Conservation (phyloP, 1,140 invertebrate species). For the Bombus impatiens region DNA sequence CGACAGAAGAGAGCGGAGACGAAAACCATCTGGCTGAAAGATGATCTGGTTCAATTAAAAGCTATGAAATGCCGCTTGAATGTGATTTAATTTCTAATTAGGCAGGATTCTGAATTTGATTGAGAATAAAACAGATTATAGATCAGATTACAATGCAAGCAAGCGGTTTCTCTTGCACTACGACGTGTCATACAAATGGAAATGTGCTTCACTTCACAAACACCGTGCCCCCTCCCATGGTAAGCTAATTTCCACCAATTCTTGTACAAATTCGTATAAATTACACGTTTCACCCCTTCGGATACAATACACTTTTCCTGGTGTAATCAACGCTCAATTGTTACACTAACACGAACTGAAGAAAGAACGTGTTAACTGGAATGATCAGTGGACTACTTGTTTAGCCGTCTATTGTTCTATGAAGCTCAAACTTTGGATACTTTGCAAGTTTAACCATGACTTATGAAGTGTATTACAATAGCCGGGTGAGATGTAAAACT, state of each 20-base stretch:
- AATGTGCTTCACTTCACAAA: conserved; percentile 29
- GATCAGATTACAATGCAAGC: conserved; percentile 46
- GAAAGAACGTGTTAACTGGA: neutral
- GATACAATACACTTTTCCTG: neutral
- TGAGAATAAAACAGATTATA: conserved; percentile 44
- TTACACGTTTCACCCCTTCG: neutral
- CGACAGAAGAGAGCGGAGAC: neutral
- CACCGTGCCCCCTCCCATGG: neutral
- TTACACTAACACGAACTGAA: neutral
- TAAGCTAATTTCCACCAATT: conserved; percentile 21
- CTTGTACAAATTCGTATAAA: conserved; percentile 12
- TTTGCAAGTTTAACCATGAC: neutral
- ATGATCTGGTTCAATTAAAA: neutral
- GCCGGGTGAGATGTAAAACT: neutral
- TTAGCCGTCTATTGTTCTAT: neutral
- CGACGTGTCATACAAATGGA: conserved; percentile 39
- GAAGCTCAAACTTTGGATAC: neutral
- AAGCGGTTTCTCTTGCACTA: conserved; percentile 4
- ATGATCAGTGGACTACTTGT: neutral
- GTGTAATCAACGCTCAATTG: conserved; percentile 9
- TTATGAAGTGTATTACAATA: neutral
- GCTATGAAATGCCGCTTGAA: conserved; percentile 25
- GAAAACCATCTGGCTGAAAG: neutral
- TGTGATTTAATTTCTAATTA: conserved; percentile 37
- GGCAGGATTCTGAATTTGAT: conserved; percentile 42